Evolutionary conservation across 1,140 invertebrate genomes (phyloP), one percentile per base, ranked within the genome.

Genomic region (Ceratoteleas bidentatus): DNA sequence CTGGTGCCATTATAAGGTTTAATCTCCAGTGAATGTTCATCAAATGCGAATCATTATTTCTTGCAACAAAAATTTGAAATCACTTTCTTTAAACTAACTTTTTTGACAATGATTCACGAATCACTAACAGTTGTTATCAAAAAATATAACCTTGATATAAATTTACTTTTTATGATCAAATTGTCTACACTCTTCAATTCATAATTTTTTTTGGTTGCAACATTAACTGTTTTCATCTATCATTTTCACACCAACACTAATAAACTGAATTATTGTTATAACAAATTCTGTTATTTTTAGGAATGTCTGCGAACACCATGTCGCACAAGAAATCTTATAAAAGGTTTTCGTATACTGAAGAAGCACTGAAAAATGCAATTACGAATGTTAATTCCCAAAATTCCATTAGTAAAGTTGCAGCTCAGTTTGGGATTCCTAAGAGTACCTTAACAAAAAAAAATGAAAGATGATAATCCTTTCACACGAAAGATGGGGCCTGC

Each of bases 281-380:
- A 49, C 45, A 49, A 49, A 49, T 13, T 11, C 11, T 56, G 9
- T 56, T 10, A 40, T 56, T 56, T 56, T 56, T 14, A 56, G 32
- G 11, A 56, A 36, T 36, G 32, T 36, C 53, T 13, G n/a, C 53
- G 36, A 56, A 56, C 32, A 13, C 32, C 33, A 56, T n/a, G 13
- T 36, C 53, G 13, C 53, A 56, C n/a, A 56, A 56, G 53, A 56
- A 56, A 56, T 36, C 56, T 43, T 58, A 58, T 9, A 58, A 58
- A 14, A 40, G 56, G 56, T 58, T 58, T 10, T 58, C 56, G 16
- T 58, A 58, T 10, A 58, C 56, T 43, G 36, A 40, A 43, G 34
- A 40, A 57, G 36, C 34, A 38, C 34, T 57, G 5, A 14, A 57
- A 57, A 57, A 57, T 57, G 54, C 33, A 7, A 8, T 40, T 13